Evolutionary conservation across 1,140 invertebrate genomes (phyloP), one percentile per base, ranked within the genome.

Genomic region (Homarus americanus): DNA sequence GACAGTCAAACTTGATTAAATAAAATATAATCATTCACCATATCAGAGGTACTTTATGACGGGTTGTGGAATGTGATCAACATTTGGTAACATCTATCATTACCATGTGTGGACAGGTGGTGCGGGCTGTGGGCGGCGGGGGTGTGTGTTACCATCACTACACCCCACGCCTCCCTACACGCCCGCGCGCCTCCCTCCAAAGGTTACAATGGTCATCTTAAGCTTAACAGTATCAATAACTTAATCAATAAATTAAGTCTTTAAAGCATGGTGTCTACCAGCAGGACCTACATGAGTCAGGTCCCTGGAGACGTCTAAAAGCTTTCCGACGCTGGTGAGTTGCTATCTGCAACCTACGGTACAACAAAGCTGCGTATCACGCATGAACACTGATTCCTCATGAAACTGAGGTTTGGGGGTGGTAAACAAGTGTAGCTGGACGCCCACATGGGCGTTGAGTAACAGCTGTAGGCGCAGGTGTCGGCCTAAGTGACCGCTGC

Each of bases 171-270:
- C 32, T 36, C 4, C 66, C 24, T 40, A 32, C 66, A 32, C 83
- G 15, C 63, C 24, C 83, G 15, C 66, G n/a, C 20, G n/a, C 41
- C 69, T 72, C 28, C 83, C 41, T 28, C 28, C 66, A 36, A 36
- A 40, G 69, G 72, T 34, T 72, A 75, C 83, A 85, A 40, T 36
- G 41, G 40, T 40, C 41, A 53, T 44, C 83, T 75, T 85, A 73
- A 49, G 66, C 9, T 69, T 85, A 85, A 66, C 66, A 78, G 49
- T 79, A 38, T 87, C 73, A 87, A 80, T 87, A 87, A 87, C 86
- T 87, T 87, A 87, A 66, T 79, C 24, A 69, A 87, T 87, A 87
- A 80, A 80, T 87, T 78, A 53, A 41, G 53, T 78, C 28, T 76
- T 40, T 58, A 78, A 44, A 66, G 40, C 40, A 32, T 49, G 73